phyloP scores from a whole-genome alignment of 2,888 invertebrate genomes.

The Drosophila colorata region DNA sequence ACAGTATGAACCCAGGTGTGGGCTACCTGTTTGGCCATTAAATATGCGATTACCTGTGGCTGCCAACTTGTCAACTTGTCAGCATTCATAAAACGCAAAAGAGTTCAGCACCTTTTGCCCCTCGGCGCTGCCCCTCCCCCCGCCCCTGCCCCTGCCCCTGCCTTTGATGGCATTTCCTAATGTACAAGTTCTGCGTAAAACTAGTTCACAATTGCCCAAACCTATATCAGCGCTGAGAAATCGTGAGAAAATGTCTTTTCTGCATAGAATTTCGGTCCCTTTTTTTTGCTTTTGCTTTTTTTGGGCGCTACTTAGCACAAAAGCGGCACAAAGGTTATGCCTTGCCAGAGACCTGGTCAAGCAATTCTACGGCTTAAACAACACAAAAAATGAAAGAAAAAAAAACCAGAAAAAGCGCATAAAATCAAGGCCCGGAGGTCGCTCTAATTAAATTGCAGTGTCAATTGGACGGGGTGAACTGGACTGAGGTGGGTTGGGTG shows the following conservation, averaged over 20 bases:
- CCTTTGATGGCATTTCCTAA: constrained; percentile 49
- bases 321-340: constrained; percentile 75
- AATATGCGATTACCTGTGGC: constrained; percentile 45
- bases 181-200: constrained; percentile 75
- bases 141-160: constrained; percentile 7
- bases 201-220: constrained; percentile 55
- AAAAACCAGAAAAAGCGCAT: constrained; percentile 58
- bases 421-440: constrained; percentile 69
- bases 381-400: too few species aligned
- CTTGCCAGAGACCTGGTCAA: constrained; percentile 70
- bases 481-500: constrained; percentile 20
- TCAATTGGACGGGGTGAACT: constrained; percentile 66
- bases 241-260: constrained; percentile 76
- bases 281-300: constrained; percentile 31
- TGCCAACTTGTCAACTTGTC: constrained; percentile 52
- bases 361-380: constrained; percentile 40
- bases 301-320: constrained; percentile 56
- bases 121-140: constrained; percentile 1
- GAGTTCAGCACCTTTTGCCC: constrained; percentile 73
- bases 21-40: constrained; percentile 68
- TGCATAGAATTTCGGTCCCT: constrained; percentile 53
- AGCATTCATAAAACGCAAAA: constrained; percentile 55
- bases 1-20: constrained; percentile 37
- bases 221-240: constrained; percentile 67
- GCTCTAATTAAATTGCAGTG: constrained; percentile 80